Conservation (phyloP, 92 coral and sea anemone species). For the Meandrina meandrites region DNA sequence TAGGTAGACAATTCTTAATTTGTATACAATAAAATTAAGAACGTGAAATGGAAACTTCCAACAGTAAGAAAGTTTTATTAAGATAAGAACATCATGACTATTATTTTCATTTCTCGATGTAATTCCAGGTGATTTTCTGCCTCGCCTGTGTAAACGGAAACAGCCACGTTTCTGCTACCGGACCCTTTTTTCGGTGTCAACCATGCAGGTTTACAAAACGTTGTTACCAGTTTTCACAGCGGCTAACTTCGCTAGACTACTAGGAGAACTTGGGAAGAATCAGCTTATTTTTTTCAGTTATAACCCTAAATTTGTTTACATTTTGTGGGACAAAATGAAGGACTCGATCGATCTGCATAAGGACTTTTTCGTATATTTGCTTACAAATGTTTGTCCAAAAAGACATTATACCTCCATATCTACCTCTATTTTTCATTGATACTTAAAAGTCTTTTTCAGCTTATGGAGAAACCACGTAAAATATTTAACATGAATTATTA, state of each 20-base stretch:
- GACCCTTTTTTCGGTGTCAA: neutral
- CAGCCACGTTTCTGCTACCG: neutral
- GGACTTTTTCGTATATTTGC: neutral
- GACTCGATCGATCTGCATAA: neutral
- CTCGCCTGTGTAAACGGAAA: slow-evolving; percentile 12
- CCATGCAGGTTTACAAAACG: neutral
- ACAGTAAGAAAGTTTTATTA: neutral
- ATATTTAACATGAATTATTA: neutral
- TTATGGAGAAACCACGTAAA: neutral
- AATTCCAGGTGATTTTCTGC: slow-evolving; percentile 11
- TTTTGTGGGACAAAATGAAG: neutral
- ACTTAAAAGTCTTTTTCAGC: neutral
- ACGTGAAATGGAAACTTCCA: neutral
- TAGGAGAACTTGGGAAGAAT: neutral
- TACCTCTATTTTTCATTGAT: neutral
- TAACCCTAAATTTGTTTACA: too few relatives aligned
- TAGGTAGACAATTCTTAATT: neutral
- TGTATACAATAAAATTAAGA: neutral
- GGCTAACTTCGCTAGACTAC: neutral
- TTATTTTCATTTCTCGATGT: neutral
- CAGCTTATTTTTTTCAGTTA: neutral
- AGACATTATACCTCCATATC: neutral
- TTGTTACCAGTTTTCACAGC: neutral
- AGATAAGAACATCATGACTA: neutral
- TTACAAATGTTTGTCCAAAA: neutral